Evolutionary conservation across 2,797 vertebrate genomes (phyloP).

Genomic region (Micropoecilia bifurca): DNA sequence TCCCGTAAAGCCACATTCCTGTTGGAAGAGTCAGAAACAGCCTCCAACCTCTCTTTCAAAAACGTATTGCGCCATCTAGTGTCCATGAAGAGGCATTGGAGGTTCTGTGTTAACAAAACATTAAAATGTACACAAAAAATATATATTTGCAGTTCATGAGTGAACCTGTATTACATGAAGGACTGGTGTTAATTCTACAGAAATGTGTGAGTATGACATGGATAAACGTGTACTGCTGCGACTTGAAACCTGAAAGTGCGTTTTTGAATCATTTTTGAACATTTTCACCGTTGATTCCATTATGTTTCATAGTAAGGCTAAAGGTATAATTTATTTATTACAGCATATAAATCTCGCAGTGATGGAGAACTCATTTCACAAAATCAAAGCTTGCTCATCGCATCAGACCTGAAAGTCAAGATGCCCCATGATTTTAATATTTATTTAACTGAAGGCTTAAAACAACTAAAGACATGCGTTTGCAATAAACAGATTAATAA

Average conservation of each 20-base stretch:
- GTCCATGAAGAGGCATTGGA: slow-evolving; percentile 16
- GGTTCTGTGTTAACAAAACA: not conserved
- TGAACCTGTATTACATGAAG: not conserved
- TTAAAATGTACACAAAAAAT: not conserved
- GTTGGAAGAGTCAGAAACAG: slow-evolving; percentile 6
- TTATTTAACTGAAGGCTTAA: not conserved
- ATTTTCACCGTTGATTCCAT: not conserved
- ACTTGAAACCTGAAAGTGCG: not conserved
- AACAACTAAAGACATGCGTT: not conserved
- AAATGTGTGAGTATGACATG: not conserved
- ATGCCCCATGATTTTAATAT: not conserved
- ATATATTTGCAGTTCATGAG: not conserved
- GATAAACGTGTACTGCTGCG: no score
- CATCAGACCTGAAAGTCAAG: not conserved
- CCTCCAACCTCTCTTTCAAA: not conserved
- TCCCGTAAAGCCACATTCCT: slow-evolving; percentile 9
- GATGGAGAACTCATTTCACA: no score
- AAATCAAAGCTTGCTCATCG: not conserved
- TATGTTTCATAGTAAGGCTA: not conserved
- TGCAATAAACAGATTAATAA: not conserved
- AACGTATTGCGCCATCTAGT: slow-evolving; percentile 59
- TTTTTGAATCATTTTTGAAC: not conserved
- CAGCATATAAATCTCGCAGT: not conserved
- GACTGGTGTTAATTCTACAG: slow-evolving; percentile 13
- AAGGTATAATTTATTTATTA: not conserved